Evolutionary conservation across 2,113 vertebrate genomes (phyloP).

Genomic region (Amphiprion ocellaris): DNA sequence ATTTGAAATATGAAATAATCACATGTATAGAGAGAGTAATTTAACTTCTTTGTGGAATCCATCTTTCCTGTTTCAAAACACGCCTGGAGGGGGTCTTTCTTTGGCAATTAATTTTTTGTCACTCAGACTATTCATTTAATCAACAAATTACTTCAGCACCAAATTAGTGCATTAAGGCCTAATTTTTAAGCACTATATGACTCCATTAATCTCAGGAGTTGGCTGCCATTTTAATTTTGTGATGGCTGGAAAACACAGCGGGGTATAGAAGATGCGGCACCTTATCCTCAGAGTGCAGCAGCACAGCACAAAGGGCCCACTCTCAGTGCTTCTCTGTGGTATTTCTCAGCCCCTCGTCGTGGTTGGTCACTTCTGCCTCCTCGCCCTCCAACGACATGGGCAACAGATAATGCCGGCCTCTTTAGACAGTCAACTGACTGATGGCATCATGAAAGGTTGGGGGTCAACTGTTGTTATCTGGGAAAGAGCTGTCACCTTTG

Average conservation of each 20-base stretch:
- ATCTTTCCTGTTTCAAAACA: neutral
- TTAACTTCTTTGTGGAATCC: too few species aligned
- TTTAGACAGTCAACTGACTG: slow-evolving; percentile 66
- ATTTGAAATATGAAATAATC: neutral
- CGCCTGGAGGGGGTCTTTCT: neutral
- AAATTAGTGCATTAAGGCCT: neutral
- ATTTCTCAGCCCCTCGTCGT: slow-evolving; percentile 27
- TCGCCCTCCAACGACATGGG: slow-evolving; percentile 1
- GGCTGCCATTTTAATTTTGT: slow-evolving; percentile 36
- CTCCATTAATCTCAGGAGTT: slow-evolving; percentile 1
- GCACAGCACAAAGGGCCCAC: slow-evolving; percentile 45
- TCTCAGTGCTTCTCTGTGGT: slow-evolving; percentile 42
- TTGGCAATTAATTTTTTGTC: neutral
- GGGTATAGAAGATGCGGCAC: slow-evolving; percentile 11
- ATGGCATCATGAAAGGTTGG: slow-evolving; percentile 75
- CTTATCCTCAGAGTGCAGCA: slow-evolving; percentile 44
- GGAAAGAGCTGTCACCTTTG: slow-evolving; percentile 68
- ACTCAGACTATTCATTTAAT: neutral
- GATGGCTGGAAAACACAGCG: slow-evolving; percentile 29
- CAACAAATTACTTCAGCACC: neutral
- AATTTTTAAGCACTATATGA: neutral
- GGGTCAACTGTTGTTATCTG: slow-evolving; percentile 73
- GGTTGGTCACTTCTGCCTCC: slow-evolving; percentile 34
- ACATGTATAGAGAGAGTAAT: neutral
- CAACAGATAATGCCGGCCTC: slow-evolving; percentile 39